Base-by-base conservation (phyloP, 2,113 vertebrate species). In the Ifrita kowaldi region DNA sequence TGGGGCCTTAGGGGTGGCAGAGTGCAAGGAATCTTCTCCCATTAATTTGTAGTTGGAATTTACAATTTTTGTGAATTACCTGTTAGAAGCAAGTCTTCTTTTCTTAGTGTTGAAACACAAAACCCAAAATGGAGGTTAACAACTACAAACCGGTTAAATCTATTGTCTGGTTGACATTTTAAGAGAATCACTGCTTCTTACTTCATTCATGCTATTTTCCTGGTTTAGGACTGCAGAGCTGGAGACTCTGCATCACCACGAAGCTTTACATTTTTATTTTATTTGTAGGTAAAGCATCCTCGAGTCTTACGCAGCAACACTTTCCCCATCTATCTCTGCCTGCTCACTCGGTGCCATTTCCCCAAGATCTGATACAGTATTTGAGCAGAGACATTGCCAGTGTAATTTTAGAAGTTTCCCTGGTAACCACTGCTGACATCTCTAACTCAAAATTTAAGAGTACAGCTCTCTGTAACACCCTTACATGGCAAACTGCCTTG, bases 361-460 rank as follows among this genome's bases (percentile, higher is more conserved):
- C 89, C 90, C 59, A 69, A 87, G 94, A 95, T 88, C 76, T 94
- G 89, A 96, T 87, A 49, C 2, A 69, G 76, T 56, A 65, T 75
- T 75, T 87, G 93, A 94, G 93, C 37, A 32, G 56, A 94, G 87
- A 90, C 79, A 27, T 14, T 63, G 84, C 89, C 90, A 92, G 93
- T 3, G 62, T 84, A 95, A 95, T 95, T 97, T 97, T 96, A 97
- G 96, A 96, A 96, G 96, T 97, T 96, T 96, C 96, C 97, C 88
- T 97, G 96, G 97, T 95, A 96, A 97, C 96, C 37, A 10, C 86
- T 82, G 82, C 95, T 96, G 96, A 95, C 95, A 95, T 93, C 93
- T 88, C 85, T 82, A 93, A 87, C 87, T 96, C 95, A 95, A 81
- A 96, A 90, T 87, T 75, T 79, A 84, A 96, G 90, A 91, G 62